Evolutionary conservation across 2,888 invertebrate species (phyloP).

Genomic region (Sinotaia quadrata): DNA sequence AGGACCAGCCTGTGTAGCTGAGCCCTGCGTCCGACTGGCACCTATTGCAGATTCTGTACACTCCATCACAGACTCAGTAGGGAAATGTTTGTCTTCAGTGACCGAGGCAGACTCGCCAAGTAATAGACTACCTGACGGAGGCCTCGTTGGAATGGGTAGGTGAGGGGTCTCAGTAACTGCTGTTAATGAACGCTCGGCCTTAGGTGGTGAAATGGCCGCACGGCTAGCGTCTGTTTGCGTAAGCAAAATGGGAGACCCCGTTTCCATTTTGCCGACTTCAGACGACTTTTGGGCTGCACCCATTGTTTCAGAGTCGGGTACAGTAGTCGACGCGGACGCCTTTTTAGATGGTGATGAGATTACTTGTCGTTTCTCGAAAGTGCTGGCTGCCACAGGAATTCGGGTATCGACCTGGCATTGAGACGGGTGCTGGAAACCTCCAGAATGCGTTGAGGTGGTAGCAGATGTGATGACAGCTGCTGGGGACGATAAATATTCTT

Average conservation of each 20-base stretch:
- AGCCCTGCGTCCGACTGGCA: neutral
- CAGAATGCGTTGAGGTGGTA: too few relatives aligned
- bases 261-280: slow-evolving; percentile 39
- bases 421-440: too few relatives aligned
- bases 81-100: slow-evolving; percentile 41
- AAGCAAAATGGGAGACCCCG: slow-evolving; percentile 46
- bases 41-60: slow-evolving; percentile 38
- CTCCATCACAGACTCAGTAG: slow-evolving; percentile 42
- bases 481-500: slow-evolving; percentile 13
- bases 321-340: too few relatives aligned
- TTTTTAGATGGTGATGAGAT: too few relatives aligned
- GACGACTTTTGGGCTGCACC: neutral
- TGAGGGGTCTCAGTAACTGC: slow-evolving; percentile 54
- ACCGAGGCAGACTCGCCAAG: slow-evolving; percentile 31
- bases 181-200: slow-evolving; percentile 13
- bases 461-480: neutral
- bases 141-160: slow-evolving; percentile 54
- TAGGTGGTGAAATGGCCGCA: slow-evolving; percentile 19
- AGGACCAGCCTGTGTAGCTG: neutral
- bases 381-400: too few relatives aligned
- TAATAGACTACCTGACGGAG: slow-evolving; percentile 26
- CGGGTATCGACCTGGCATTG: too few relatives aligned
- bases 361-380: too few relatives aligned
- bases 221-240: slow-evolving; percentile 19
- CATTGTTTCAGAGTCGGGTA: neutral